Conservation (phyloP, 2,113 vertebrate species). For the Ondatra zibethicus region DNA sequence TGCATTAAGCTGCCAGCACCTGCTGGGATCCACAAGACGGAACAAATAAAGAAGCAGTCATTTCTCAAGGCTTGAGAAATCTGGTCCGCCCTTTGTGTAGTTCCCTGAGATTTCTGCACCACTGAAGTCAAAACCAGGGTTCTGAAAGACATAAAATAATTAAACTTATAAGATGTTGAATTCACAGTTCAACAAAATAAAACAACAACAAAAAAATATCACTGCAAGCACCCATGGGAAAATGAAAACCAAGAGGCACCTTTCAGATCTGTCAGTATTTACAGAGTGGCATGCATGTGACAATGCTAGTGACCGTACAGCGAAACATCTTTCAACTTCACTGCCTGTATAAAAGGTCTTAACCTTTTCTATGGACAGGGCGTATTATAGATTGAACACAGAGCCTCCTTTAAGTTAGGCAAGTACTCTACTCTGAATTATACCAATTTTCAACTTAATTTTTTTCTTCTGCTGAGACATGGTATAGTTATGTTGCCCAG, state of each 20-base stretch:
- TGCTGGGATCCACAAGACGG: constrained; percentile 62
- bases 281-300: background rate
- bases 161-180: background rate
- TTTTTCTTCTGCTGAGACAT: background rate
- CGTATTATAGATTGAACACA: background rate
- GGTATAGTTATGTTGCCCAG: background rate
- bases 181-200: background rate
- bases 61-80: constrained; percentile 94
- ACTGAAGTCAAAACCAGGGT: constrained; percentile 99
- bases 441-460: background rate
- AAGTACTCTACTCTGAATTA: background rate
- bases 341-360: background rate
- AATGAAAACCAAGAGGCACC: constrained; percentile 21
- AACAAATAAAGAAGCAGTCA: constrained; percentile 60
- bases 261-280: constrained; percentile 36
- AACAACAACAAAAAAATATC: background rate
- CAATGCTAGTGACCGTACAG: background rate
- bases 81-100: constrained; percentile 96
- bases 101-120: constrained; percentile 99
- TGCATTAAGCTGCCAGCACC: constrained; percentile 47
- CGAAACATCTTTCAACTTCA: background rate
- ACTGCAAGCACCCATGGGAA: background rate
- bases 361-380: background rate
- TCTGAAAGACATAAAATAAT: constrained; percentile 85
- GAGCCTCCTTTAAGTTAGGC: background rate